A percentile compares a stretch with the other conserved stretches of the same genome.
Evolutionary conservation across 2,113 vertebrate genomes (phyloP).

Genomic region (Phylloscopus trochiloides): DNA sequence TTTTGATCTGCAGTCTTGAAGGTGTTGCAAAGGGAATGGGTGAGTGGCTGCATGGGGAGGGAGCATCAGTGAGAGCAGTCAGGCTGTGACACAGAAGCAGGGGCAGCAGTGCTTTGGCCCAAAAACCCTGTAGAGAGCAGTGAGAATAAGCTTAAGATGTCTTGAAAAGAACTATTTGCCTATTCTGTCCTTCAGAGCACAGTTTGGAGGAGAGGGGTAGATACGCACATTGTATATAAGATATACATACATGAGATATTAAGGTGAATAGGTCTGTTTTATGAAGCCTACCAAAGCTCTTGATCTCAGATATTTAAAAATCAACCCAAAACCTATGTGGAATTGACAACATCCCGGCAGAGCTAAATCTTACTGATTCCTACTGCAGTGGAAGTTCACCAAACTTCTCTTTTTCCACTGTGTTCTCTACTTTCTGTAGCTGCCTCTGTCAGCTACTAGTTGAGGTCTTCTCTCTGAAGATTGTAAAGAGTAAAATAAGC

Average conservation of each 20-base stretch:
- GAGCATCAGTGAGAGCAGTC: background rate
- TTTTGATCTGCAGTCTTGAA: background rate
- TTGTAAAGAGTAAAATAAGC: background rate
- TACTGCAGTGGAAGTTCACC: background rate
- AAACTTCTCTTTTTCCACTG: background rate
- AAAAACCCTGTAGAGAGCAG: background rate
- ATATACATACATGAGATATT: background rate
- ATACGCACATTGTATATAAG: fast-evolving
- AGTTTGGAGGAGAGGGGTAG: background rate
- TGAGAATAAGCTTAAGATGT: background rate
- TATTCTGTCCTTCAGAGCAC: background rate
- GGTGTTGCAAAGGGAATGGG: background rate
- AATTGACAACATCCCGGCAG: background rate
- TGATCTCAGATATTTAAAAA: background rate
- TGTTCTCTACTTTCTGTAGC: background rate
- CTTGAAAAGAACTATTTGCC: background rate
- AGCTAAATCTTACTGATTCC: background rate
- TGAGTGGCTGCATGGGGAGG: background rate
- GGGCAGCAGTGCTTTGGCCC: background rate
- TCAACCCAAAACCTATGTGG: background rate
- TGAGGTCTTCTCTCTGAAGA: background rate
- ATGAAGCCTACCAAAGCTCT: background rate
- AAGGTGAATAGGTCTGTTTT: background rate
- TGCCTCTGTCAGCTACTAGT: background rate
- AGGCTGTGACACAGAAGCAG: background rate